These are phyloP conservation scores for Isichthys henryi DNA, from an alignment of 2,113 vertebrate genomes.

Conservation along the genomic window DNA sequence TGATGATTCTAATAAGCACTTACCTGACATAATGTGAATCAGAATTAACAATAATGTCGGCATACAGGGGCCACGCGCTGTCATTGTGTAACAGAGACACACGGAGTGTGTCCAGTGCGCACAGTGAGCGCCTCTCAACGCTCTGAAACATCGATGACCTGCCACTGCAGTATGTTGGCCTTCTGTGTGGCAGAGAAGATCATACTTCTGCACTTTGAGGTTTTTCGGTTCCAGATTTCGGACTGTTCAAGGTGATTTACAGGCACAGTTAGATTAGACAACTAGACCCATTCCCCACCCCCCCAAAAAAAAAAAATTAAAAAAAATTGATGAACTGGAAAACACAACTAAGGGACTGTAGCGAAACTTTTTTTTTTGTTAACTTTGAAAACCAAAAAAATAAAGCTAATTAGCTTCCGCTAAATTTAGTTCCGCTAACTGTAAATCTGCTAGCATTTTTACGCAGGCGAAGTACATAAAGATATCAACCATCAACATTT, in stretches of 20 bases:
- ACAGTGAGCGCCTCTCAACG: background rate
- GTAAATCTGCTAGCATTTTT: too few species aligned
- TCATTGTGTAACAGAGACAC: background rate
- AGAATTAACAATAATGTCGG: background rate
- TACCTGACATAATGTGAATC: background rate
- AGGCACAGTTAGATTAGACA: background rate
- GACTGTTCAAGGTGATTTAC: background rate
- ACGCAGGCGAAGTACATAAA: too few species aligned
- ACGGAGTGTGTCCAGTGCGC: background rate
- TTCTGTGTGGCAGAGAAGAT: background rate
- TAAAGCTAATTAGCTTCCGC: background rate
- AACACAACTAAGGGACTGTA: background rate
- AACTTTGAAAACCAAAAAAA: background rate
- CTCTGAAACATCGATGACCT: background rate
- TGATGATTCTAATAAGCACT: background rate
- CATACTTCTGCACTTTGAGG: background rate
- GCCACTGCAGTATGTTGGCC: background rate
- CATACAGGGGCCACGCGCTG: background rate
- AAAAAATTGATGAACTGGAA: background rate
- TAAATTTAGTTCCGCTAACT: background rate
- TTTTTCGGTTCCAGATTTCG: background rate
- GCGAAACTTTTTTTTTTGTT: background rate
- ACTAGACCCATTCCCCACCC: background rate
- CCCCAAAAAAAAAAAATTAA: background rate
- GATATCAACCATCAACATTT: too few species aligned